These are phyloP conservation scores for Diaphora mendica DNA, from an alignment of 2,888 invertebrate species.

Conservation along the genomic window DNA sequence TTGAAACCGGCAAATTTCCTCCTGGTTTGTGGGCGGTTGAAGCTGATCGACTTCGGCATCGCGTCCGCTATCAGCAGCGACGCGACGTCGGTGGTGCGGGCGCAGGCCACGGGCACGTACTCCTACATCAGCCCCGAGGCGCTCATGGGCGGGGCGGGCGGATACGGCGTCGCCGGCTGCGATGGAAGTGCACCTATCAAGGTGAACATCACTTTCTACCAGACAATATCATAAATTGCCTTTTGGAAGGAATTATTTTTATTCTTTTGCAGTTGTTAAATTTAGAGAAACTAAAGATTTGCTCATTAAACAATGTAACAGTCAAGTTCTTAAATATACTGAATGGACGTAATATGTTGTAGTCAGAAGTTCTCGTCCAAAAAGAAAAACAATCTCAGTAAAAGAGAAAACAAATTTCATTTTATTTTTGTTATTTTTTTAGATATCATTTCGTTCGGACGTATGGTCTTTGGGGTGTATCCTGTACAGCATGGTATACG, in stretches of 20 bases:
- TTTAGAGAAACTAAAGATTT: not conserved
- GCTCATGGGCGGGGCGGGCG: constrained; percentile 88
- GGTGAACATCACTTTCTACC: constrained; percentile 50
- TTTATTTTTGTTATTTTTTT: constrained; percentile 33
- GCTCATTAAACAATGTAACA: too few species aligned
- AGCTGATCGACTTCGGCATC: constrained; percentile 99
- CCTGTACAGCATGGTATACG: constrained; percentile 96
- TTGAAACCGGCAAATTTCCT: constrained; percentile 99
- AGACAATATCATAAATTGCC: too few species aligned
- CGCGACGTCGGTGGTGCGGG: constrained; percentile 95
- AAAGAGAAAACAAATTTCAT: too few species aligned
- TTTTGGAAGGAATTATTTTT: too few species aligned
- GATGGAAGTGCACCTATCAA: constrained; percentile 75
- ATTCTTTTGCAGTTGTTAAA: not conserved
- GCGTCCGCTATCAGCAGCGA: constrained; percentile 95
- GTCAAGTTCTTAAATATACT: too few species aligned
- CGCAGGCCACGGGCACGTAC: constrained; percentile 94
- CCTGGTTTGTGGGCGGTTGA: constrained; percentile 93
- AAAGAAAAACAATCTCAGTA: too few species aligned
- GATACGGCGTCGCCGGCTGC: constrained; percentile 65
- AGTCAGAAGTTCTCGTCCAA: too few species aligned
- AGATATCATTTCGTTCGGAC: constrained; percentile 97
- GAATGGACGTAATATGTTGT: too few species aligned
- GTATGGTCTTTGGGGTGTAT: constrained; percentile 99
- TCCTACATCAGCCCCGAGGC: constrained; percentile 99